These are phyloP conservation scores for Centropus bengalensis DNA, from an alignment of 2,113 vertebrate genomes.

Conservation along the genomic window DNA sequence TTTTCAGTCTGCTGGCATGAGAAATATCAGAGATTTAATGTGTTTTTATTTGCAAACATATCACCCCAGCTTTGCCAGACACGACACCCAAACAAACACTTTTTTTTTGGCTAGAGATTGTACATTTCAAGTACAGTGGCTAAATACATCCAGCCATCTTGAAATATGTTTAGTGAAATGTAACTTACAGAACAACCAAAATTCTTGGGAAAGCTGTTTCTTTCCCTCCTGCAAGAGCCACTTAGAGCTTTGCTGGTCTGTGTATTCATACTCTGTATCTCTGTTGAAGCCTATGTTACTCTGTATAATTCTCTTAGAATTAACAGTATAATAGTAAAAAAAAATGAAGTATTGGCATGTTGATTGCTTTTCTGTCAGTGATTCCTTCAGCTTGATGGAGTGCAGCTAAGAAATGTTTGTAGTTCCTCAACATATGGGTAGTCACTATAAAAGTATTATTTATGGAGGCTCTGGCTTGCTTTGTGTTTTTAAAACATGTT, in stretches of 20 bases:
- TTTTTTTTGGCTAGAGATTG: conserved; percentile 20
- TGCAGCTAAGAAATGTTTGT: background rate
- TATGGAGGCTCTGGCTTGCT: background rate
- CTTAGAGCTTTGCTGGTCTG: background rate
- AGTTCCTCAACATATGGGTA: background rate
- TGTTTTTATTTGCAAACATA: conserved; percentile 54
- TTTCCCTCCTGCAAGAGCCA: background rate
- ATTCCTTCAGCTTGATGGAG: background rate
- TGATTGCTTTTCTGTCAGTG: background rate
- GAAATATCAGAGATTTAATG: conserved; percentile 3
- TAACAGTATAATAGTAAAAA: background rate
- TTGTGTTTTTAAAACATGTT: background rate
- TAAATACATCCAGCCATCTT: background rate
- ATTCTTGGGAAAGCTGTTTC: background rate
- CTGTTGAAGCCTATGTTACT: background rate
- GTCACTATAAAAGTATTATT: background rate
- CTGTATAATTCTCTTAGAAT: background rate
- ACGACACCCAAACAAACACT: conserved; percentile 33
- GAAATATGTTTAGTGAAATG: background rate
- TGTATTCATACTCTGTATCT: background rate
- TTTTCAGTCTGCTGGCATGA: background rate
- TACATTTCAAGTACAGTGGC: conserved; percentile 16
- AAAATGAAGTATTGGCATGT: background rate
- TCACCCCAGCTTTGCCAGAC: conserved; percentile 28
- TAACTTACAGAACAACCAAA: background rate